phyloP scores from a whole-genome alignment of 2,888 invertebrate genomes.

The Acheta domesticus region DNA sequence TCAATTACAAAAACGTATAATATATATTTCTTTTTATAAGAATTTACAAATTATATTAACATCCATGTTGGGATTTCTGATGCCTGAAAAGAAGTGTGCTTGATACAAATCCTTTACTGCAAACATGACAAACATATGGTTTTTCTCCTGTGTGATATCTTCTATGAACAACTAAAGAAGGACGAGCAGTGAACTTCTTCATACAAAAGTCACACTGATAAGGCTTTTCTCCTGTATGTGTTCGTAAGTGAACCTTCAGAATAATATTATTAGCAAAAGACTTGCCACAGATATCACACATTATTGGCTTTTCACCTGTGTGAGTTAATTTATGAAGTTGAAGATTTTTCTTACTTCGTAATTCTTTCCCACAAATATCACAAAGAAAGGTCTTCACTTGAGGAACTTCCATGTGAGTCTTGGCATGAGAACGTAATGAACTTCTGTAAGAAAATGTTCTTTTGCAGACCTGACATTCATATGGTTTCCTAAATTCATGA shows the following conservation, averaged over 20 bases:
- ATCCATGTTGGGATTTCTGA: conserved; percentile 39
- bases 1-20: too few species aligned
- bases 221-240: conserved; percentile 41
- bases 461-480: conserved; percentile 43
- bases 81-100: conserved; percentile 43
- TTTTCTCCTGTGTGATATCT: conserved; percentile 33
- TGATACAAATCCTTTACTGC: conserved; percentile 41
- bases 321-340: conserved; percentile 39
- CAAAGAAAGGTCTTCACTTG: conserved; percentile 37
- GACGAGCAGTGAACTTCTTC: conserved; percentile 44
- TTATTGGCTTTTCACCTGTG: conserved; percentile 37
- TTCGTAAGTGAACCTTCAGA: conserved; percentile 45
- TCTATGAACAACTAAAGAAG: conserved; percentile 38
- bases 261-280: conserved; percentile 30
- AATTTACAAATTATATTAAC: neutral
- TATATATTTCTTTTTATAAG: too few species aligned
- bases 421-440: conserved; percentile 30
- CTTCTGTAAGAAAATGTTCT: conserved; percentile 38
- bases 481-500: conserved; percentile 42
- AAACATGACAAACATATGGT: conserved; percentile 32
- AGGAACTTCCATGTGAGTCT: conserved; percentile 26
- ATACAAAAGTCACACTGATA: conserved; percentile 44
- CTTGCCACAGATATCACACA: conserved; percentile 48
- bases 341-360: conserved; percentile 37
- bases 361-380: conserved; percentile 35